Conservation (phyloP, 2,113 vertebrate species). For the Echinops telfairi region DNA sequence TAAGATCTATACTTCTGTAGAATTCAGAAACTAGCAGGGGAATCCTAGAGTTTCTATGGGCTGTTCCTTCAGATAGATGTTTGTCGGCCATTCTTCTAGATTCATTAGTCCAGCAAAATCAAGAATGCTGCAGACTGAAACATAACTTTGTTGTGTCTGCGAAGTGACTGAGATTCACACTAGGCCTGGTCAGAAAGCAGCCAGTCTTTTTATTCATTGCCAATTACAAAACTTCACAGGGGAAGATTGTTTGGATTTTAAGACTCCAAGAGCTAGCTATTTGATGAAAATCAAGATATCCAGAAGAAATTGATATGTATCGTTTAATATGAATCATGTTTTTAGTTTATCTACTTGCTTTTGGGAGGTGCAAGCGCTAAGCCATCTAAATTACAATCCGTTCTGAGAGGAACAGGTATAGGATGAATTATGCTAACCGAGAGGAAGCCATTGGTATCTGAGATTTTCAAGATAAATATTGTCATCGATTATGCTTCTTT, state of each 20-base stretch:
- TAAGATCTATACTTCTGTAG: not conserved
- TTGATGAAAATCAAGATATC: not conserved
- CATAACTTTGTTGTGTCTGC: not conserved
- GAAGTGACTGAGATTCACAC: no score
- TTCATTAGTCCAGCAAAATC: not conserved
- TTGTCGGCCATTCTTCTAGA: not conserved
- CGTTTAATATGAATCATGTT: not conserved
- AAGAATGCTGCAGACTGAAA: no score
- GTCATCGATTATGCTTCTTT: not conserved
- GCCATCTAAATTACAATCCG: not conserved
- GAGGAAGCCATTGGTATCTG: not conserved
- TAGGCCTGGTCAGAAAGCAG: not conserved
- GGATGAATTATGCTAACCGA: not conserved
- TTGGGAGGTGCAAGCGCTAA: not conserved
- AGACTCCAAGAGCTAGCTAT: not conserved
- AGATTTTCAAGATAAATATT: not conserved
- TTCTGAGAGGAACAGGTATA: not conserved
- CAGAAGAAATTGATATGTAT: not conserved
- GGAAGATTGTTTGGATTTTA: not conserved
- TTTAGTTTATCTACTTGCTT: not conserved
- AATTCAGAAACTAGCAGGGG: not conserved
- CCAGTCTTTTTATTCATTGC: not conserved
- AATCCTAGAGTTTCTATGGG: not conserved
- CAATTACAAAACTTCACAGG: not conserved
- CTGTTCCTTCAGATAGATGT: no score